phyloP scores from a whole-genome alignment of 2,113 vertebrate genomes.

The Poecilia latipinna region DNA sequence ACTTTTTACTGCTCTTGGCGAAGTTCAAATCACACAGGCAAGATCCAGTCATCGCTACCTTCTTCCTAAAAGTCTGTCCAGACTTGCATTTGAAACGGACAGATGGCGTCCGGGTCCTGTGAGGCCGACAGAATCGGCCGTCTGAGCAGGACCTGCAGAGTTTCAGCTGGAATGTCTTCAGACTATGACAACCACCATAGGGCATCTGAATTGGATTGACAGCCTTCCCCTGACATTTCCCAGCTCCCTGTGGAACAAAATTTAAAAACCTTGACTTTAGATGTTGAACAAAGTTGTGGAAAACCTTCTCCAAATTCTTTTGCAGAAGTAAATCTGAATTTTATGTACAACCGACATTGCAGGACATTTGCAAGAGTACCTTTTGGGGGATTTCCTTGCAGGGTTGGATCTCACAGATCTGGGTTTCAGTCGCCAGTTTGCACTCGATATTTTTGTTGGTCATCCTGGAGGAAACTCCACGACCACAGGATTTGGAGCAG shows the following conservation, averaged over 20 bases:
- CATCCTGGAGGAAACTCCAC: conserved; percentile 87
- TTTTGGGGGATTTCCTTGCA: conserved; percentile 84
- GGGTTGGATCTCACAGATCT: conserved; percentile 89
- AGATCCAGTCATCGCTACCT: conserved; percentile 91
- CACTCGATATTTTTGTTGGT: conserved; percentile 90
- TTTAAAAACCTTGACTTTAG: conserved; percentile 4
- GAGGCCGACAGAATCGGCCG: conserved; percentile 87
- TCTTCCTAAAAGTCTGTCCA: conserved; percentile 87
- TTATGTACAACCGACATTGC: not conserved
- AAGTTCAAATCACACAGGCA: conserved; percentile 89
- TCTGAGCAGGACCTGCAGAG: conserved; percentile 90
- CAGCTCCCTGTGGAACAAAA: conserved; percentile 83
- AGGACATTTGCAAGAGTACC: conserved; percentile 70
- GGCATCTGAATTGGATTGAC: conserved; percentile 80
- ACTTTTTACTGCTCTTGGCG: conserved; percentile 73
- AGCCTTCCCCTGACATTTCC: conserved; percentile 87
- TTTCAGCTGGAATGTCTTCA: conserved; percentile 88
- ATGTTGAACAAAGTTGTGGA: no score
- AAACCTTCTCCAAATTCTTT: no score
- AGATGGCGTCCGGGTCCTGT: conserved; percentile 86
- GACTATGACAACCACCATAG: conserved; percentile 86
- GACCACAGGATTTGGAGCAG: conserved; percentile 91
- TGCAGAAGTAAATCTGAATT: not conserved
- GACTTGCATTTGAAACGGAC: conserved; percentile 88
- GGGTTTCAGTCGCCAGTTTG: conserved; percentile 87